Conservation (phyloP, 2,113 vertebrate species). For the Sminthopsis crassicaudata region DNA sequence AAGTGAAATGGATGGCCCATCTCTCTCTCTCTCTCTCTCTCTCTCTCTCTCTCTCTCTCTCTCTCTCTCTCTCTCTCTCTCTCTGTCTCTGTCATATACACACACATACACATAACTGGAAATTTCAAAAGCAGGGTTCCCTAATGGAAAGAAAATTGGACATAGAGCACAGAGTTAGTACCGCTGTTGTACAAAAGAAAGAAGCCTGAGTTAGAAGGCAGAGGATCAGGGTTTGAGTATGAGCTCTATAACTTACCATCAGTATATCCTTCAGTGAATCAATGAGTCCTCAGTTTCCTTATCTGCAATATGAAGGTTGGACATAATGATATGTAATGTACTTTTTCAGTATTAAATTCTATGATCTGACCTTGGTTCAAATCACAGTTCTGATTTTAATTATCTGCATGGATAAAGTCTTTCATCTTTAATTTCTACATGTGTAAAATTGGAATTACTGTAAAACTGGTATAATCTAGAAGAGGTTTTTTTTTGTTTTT, state of each 20-base stretch:
- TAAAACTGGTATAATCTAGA: neutral
- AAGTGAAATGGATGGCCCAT: conserved; percentile 14
- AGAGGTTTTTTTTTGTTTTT: neutral
- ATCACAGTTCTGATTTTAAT: neutral
- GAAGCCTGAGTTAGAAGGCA: neutral
- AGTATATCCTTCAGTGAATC: neutral
- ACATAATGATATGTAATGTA: neutral
- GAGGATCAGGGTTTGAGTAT: neutral
- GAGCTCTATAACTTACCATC: neutral
- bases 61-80: too few relatives aligned
- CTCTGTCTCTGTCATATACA: neutral
- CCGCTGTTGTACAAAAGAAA: neutral
- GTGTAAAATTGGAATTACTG: neutral
- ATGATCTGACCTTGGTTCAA: neutral
- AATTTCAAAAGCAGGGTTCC: neutral
- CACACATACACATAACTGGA: neutral
- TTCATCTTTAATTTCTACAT: neutral
- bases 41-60: too few relatives aligned
- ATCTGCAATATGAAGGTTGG: neutral
- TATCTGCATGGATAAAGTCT: neutral
- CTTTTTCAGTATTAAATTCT: neutral
- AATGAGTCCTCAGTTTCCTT: neutral
- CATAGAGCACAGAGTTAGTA: neutral
- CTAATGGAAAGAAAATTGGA: neutral
- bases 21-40: neutral